phyloP scores from a whole-genome alignment of 2,888 invertebrate species.

The Xylota sylvarum region DNA sequence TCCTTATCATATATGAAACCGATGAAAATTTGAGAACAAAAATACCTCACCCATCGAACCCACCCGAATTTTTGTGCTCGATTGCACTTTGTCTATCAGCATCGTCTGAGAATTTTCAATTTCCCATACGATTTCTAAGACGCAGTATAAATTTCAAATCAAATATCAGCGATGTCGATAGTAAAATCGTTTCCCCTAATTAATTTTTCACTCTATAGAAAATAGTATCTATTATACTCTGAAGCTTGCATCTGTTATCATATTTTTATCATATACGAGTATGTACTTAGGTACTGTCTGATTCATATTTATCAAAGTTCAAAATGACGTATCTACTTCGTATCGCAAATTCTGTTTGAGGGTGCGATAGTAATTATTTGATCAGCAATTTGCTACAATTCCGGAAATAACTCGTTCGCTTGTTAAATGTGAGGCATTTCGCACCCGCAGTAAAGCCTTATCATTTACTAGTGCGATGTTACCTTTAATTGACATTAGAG shows the following conservation, averaged over 20 bases:
- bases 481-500: neutral
- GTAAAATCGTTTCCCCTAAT: constrained; percentile 21
- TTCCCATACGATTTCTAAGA: neutral
- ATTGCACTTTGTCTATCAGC: neutral
- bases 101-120: constrained; percentile 4
- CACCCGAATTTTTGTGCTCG: too few species aligned
- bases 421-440: neutral
- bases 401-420: constrained; percentile 34
- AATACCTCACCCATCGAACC: too few species aligned
- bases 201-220: constrained; percentile 11
- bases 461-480: neutral
- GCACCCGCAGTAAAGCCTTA: neutral
- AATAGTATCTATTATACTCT: neutral
- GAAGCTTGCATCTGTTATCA: neutral
- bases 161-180: neutral
- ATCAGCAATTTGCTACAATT: constrained; percentile 39
- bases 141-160: neutral
- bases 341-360: neutral
- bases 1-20: too few species aligned
- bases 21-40: too few species aligned
- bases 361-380: constrained; percentile 46
- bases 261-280: neutral
- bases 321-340: neutral
- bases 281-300: neutral
- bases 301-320: constrained; percentile 16